These are phyloP conservation scores for Monarcha castaneiventris DNA, from an alignment of 2,113 vertebrate genomes.

Conservation along the genomic window DNA sequence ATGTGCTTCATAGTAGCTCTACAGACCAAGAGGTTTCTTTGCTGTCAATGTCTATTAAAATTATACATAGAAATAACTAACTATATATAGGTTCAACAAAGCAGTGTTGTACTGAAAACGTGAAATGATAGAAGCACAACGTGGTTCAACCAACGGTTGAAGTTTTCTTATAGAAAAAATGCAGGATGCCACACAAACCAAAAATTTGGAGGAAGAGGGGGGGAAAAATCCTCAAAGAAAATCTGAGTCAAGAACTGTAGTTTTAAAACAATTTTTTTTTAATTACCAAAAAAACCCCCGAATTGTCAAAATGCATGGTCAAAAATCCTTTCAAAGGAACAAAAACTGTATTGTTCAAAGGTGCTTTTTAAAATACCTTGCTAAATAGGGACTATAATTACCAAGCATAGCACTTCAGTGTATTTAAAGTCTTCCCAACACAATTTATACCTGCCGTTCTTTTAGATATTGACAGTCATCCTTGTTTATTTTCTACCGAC, in stretches of 20 bases:
- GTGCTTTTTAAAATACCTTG: not conserved
- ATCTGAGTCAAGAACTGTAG: not conserved
- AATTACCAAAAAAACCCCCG: accelerated
- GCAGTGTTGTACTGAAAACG: not conserved
- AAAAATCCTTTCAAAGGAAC: not conserved
- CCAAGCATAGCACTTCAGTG: not conserved
- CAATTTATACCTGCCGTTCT: not conserved
- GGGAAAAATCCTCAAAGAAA: not conserved
- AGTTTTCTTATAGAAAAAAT: not conserved
- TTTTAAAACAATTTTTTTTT: not conserved
- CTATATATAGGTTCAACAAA: not conserved
- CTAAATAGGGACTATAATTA: not conserved
- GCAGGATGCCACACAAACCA: not conserved
- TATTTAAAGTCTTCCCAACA: not conserved
- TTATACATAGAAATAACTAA: not conserved
- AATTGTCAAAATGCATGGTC: not conserved
- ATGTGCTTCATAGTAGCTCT: not conserved
- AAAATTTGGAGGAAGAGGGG: not conserved
- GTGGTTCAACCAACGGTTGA: not conserved
- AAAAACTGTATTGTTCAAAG: not conserved
- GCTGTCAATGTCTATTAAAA: not conserved
- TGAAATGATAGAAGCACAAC: not conserved
- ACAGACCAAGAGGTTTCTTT: not conserved
- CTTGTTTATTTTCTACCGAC: not conserved
- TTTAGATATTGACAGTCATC: not conserved